Base-by-base conservation (phyloP, 1,140 invertebrate genomes). In the Drosophila orosa region DNA sequence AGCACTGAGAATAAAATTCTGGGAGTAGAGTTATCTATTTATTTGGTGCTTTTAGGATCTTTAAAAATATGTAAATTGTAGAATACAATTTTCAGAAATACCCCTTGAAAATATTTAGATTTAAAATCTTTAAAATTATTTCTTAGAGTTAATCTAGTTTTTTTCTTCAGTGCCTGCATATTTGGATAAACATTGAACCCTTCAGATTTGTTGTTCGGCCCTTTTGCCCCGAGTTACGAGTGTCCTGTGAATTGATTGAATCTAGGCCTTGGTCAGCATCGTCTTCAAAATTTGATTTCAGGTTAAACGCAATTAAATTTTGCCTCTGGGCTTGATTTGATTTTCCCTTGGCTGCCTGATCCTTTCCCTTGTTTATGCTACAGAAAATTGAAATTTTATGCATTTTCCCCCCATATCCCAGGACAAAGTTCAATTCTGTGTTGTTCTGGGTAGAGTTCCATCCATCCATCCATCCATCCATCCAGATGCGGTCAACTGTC, bases 301-400 rank as follows among this genome's bases (percentile, higher is more conserved):
- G 83, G 83, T 87, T 87, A 87, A 87, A 87, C 83, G 79, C 83
- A 87, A 87, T 87, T 87, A 87, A 87, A 87, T 87, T 87, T 87
- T 68, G 79, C 83, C 79, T 60, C 42, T 57, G 65, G 83, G 72
- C 42, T 66, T 82, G 82, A 81, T 86, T 86, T 87, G 61, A 82
- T 86, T 73, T 86, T 55, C 73, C 40, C 54, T 42, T 29, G 19
- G 31, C 33, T 44, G 47, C 31, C 35, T 45, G 42, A 24, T 44
- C 47, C 19, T 50, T 42, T 72, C 24, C 71, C 40, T 69, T 75
- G 69, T 83, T 83, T 83, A 72, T 77, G 69, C 62, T 68, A 72
- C 37, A 75, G 55, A 78, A 86, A 86, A 86, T 86, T 86, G 74
- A 61, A 80, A 86, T 86, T 86, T 86, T 81, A 81, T 86, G 61